phyloP scores from a whole-genome alignment of 2,797 vertebrate genomes.

The Phyllotis vaccarum region DNA sequence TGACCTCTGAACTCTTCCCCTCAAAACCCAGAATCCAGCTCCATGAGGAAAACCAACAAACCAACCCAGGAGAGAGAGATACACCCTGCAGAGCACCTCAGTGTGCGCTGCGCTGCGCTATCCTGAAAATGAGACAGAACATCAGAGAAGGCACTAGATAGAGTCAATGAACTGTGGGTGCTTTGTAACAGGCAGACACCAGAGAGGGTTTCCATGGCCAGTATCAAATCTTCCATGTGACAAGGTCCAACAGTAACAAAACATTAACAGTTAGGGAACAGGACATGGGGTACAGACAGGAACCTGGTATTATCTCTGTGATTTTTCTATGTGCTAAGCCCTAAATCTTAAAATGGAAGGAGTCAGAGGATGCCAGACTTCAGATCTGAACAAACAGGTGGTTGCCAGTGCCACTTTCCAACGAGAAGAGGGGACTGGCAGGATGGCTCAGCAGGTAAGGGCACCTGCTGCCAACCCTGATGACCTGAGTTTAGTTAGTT shows the following conservation, averaged over 20 bases:
- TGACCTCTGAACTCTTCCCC: background rate
- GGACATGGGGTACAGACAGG: fast-evolving
- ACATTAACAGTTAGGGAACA: background rate
- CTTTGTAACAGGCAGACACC: background rate
- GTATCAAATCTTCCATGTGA: background rate
- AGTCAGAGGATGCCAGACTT: background rate
- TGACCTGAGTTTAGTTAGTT: background rate
- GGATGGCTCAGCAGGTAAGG: background rate
- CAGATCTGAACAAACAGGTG: background rate
- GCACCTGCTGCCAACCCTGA: too few relatives aligned
- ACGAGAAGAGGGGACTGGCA: background rate
- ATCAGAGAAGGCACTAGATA: background rate
- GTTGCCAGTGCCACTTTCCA: fast-evolving
- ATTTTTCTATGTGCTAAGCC: background rate
- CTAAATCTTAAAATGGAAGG: background rate
- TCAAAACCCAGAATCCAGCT: background rate
- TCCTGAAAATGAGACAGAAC: background rate
- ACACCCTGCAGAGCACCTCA: background rate
- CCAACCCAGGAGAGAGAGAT: background rate
- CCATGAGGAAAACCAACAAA: background rate
- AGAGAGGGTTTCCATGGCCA: background rate
- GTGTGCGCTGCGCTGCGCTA: background rate
- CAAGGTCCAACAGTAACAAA: background rate
- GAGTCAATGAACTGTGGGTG: background rate
- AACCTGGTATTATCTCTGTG: background rate